phyloP scores from a whole-genome alignment of 2,113 vertebrate species.

The Erythrolamprus reginae region DNA sequence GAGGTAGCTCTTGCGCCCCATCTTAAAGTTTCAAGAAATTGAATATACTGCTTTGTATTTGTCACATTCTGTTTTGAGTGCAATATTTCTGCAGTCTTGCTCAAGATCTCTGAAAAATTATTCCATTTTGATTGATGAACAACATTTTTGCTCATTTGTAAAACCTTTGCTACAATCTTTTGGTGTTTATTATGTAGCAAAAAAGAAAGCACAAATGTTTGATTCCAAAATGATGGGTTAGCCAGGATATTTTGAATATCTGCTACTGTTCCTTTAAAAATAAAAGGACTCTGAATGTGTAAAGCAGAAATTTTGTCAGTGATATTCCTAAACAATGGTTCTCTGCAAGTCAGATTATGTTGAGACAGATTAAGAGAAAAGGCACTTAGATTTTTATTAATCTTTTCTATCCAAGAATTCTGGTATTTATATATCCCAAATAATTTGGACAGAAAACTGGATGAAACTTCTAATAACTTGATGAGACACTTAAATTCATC shows the following conservation, averaged over 20 bases:
- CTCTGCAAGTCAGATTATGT: constrained; percentile 9
- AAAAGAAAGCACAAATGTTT: not conserved
- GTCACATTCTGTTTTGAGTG: constrained; percentile 1
- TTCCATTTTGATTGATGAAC: not conserved
- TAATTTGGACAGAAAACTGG: constrained; percentile 44
- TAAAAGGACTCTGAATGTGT: not conserved
- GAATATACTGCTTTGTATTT: not conserved
- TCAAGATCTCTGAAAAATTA: not conserved
- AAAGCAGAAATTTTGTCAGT: constrained; percentile 7
- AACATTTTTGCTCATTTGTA: not conserved
- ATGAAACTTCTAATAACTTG: constrained; percentile 36
- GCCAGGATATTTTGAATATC: not conserved
- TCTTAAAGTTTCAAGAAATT: not conserved
- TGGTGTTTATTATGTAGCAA: not conserved
- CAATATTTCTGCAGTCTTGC: not conserved
- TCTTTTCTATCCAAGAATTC: constrained; percentile 45
- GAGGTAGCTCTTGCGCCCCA: not conserved
- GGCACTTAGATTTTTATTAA: constrained; percentile 4
- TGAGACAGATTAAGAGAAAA: not conserved
- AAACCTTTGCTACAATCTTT: not conserved
- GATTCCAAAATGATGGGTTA: not conserved
- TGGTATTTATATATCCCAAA: not conserved
- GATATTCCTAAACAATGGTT: not conserved
- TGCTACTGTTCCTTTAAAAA: not conserved
- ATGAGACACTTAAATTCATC: constrained; percentile 19